Evolutionary conservation across 2,888 invertebrate species (phyloP).

Genomic region (Dermolepida albohirtum): DNA sequence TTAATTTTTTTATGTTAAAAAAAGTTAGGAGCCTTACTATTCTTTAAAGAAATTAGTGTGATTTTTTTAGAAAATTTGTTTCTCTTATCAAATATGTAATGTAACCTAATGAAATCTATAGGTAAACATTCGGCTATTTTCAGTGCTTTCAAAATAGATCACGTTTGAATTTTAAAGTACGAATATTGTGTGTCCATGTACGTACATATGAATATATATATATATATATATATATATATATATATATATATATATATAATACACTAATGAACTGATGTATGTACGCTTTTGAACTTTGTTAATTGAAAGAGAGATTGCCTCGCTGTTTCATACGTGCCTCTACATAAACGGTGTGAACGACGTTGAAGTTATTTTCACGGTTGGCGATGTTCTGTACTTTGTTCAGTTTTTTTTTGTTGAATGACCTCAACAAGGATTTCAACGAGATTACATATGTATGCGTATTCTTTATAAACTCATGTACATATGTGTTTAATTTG

Average conservation of each 20-base stretch:
- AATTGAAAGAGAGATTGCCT: slow-evolving; percentile 8
- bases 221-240: not conserved
- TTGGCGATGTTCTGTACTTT: slow-evolving; percentile 3
- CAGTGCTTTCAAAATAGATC: slow-evolving; percentile 3
- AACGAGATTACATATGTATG: not conserved
- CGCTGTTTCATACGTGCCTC: not conserved
- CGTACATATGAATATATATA: not conserved
- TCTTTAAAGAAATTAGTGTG: too few species aligned
- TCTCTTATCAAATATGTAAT: not conserved
- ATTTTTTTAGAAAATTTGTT: too few species aligned
- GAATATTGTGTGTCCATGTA: not conserved
- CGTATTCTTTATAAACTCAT: not conserved
- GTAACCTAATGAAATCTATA: not conserved
- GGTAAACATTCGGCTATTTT: slow-evolving; percentile 7
- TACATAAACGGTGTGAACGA: not conserved
- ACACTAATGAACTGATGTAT: slow-evolving; percentile 1
- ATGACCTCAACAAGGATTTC: slow-evolving; percentile 5
- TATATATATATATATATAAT: not conserved
- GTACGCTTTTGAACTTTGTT: slow-evolving; percentile 8
- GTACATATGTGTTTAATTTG: too few species aligned
- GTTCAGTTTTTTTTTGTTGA: slow-evolving; percentile 1
- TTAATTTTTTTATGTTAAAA: too few species aligned
- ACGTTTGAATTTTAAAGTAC: slow-evolving; percentile 12
- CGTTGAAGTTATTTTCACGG: slow-evolving; percentile 3
- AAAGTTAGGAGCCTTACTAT: too few species aligned